Conservation (phyloP, 2,113 vertebrate genomes). For the Lates calcarifer region DNA sequence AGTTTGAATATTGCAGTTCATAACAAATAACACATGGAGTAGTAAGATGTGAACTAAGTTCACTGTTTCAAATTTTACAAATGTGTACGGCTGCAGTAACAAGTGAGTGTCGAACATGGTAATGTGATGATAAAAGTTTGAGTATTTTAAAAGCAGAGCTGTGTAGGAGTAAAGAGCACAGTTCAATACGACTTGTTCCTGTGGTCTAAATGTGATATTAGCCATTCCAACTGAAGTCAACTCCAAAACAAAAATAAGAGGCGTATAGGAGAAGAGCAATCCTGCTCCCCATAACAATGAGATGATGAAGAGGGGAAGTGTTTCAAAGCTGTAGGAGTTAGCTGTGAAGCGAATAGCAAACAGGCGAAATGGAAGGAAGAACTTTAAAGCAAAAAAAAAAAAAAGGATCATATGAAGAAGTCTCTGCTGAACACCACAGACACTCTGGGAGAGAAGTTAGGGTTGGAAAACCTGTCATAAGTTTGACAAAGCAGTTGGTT, state of each 20-base stretch:
- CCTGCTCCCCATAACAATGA: constrained; percentile 72
- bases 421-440: constrained; percentile 54
- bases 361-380: constrained; percentile 35
- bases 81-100: constrained; percentile 24
- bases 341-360: constrained; percentile 72
- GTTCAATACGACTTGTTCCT: constrained; percentile 34
- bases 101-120: not conserved
- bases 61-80: constrained; percentile 22
- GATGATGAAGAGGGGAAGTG: constrained; percentile 61
- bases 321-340: constrained; percentile 63
- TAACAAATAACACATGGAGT: constrained; percentile 14
- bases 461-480: constrained; percentile 34
- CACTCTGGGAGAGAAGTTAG: constrained; percentile 32
- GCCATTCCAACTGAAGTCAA: constrained; percentile 63
- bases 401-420: constrained; percentile 27
- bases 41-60: not conserved
- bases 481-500: constrained; percentile 50
- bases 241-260: constrained; percentile 59
- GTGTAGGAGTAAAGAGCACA: constrained; percentile 39
- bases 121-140: constrained; percentile 15
- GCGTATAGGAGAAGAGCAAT: constrained; percentile 31
- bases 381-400: constrained; percentile 28
- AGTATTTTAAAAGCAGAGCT: constrained; percentile 39
- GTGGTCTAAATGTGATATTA: constrained; percentile 65
- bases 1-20: constrained; percentile 6